Percentiles rank a stretch among this genome's conserved stretches.
Conservation (phyloP, 1,140 invertebrate species). For the Pararge aegeria region DNA sequence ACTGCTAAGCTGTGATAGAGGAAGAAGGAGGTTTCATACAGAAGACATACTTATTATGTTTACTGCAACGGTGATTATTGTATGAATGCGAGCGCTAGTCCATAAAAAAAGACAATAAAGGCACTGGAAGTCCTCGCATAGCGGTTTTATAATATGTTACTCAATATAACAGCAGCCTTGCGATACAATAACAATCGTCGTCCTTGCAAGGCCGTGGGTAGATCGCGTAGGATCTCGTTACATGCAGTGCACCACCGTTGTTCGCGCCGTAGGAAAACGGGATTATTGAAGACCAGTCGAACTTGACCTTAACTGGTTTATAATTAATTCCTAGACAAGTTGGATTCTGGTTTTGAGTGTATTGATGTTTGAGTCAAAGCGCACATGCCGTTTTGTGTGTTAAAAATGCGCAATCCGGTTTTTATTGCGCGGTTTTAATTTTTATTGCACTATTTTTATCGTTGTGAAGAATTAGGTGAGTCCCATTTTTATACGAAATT, state of each 20-base stretch:
- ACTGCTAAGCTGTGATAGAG: no score
- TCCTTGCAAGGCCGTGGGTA: slow-evolving; percentile 4
- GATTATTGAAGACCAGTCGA: slow-evolving; percentile 3
- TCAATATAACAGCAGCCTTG: background rate
- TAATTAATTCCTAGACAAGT: slow-evolving; percentile 9
- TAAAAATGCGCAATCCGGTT: background rate
- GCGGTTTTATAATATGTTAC: background rate
- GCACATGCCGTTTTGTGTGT: background rate
- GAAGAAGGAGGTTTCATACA: no score
- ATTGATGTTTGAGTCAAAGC: background rate
- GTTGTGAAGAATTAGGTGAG: no score
- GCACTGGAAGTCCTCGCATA: background rate
- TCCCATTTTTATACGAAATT: no score
- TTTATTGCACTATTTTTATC: no score
- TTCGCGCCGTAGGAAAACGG: background rate
- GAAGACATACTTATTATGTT: no score
- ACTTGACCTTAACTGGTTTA: slow-evolving; percentile 7
- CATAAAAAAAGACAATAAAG: no score
- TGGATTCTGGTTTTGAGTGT: background rate
- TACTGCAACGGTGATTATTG: no score
- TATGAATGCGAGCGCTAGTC: no score
- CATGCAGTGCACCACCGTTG: background rate
- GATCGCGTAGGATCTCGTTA: slow-evolving; percentile 1
- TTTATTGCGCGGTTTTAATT: no score
- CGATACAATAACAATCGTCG: background rate